Evolutionary conservation across 2,797 vertebrate genomes (phyloP).

Genomic region (Ptychobarbus kaznakovi): DNA sequence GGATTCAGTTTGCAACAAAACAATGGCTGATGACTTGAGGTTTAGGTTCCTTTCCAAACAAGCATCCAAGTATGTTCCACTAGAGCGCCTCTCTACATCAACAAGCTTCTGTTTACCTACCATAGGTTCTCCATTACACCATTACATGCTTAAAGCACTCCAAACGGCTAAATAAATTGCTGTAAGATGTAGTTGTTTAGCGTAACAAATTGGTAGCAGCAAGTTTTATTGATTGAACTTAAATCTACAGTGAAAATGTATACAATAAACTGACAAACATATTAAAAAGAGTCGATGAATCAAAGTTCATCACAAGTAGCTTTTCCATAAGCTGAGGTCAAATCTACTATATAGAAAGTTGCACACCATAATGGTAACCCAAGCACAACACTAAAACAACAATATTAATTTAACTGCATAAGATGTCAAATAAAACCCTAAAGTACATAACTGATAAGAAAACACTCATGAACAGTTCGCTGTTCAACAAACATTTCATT

Average conservation of each 20-base stretch:
- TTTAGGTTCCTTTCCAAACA: constrained; percentile 45
- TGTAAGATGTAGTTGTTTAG: not conserved
- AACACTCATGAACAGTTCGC: not conserved
- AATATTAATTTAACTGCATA: not conserved
- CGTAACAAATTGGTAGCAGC: not conserved
- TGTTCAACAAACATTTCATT: not conserved
- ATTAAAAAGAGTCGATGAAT: not conserved
- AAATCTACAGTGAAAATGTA: not conserved
- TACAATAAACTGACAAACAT: not conserved
- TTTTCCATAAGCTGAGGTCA: constrained; percentile 1
- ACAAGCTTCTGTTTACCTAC: constrained; percentile 29
- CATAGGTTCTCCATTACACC: constrained; percentile 19
- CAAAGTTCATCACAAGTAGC: not conserved
- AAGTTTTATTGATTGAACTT: not conserved
- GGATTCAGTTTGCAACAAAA: constrained; percentile 16
- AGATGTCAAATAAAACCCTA: not conserved
- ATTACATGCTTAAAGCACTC: not conserved
- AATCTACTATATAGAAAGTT: not conserved
- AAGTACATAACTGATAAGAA: not conserved
- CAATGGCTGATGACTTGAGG: constrained; percentile 19
- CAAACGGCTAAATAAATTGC: not conserved
- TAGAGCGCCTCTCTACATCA: constrained; percentile 21
- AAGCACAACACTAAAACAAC: not conserved
- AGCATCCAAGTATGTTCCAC: constrained; percentile 33
- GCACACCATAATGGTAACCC: not conserved